Evolutionary conservation across 2,888 invertebrate genomes (phyloP).

Genomic region (Catocala fraxini): DNA sequence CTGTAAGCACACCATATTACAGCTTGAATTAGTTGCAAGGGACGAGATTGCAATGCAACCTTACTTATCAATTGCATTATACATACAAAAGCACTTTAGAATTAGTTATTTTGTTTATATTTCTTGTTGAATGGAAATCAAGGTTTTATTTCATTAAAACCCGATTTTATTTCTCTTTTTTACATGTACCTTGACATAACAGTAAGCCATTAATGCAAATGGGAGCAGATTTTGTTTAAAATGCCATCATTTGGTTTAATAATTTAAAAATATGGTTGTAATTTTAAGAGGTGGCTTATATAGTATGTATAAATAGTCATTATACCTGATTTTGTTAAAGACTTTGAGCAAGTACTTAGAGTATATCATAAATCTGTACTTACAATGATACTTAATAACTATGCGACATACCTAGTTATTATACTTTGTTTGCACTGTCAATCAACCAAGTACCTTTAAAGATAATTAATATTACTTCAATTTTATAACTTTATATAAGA

Average conservation of each 20-base stretch:
- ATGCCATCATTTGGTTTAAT: constrained; percentile 17
- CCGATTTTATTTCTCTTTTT: constrained; percentile 42
- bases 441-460: background rate
- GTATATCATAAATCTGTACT: background rate
- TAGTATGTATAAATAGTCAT: constrained; percentile 21
- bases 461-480: too few relatives aligned
- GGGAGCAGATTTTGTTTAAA: constrained; percentile 36
- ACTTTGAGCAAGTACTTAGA: background rate
- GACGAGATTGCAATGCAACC: constrained; percentile 28
- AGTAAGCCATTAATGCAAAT: constrained; percentile 29
- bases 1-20: constrained; percentile 33
- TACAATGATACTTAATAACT: background rate
- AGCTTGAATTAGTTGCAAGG: constrained; percentile 29
- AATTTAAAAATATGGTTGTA: constrained; percentile 43
- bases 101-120: constrained; percentile 55
- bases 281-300: constrained; percentile 44
- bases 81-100: constrained; percentile 49
- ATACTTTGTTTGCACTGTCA: background rate
- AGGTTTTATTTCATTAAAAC: constrained; percentile 38
- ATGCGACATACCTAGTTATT: too few relatives aligned
- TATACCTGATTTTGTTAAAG: constrained; percentile 16
- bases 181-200: constrained; percentile 36
- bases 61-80: constrained; percentile 35
- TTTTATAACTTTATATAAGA: too few relatives aligned
- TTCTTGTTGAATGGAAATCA: constrained; percentile 48